Evolutionary conservation across 2,797 vertebrate genomes (phyloP), one percentile per base, ranked within the genome.

Genomic region (Dendrocincla tyrannina): DNA sequence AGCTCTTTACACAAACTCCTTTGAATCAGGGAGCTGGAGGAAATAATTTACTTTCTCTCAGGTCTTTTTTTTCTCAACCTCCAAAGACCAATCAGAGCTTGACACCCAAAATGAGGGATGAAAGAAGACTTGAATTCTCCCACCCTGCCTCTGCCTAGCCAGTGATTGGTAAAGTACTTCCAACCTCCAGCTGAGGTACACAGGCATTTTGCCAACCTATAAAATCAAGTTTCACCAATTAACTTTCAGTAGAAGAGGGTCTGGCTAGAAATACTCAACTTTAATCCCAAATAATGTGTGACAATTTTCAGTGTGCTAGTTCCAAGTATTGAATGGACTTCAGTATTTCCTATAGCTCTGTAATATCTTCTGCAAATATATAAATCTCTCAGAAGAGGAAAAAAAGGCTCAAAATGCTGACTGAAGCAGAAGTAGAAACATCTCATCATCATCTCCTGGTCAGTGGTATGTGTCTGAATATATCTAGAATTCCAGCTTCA

Each of bases 141-240:
- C n/a, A 18, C 62, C 35, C 50, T 87, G 23, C 35, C 24, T 78
- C 35, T 73, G 35, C 64, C 42, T 72, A 62, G 78, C 53, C 53
- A 80, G 42, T 19, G 56, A 91, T 68, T 1, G 3, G 33, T 35
- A 77, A 0, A 0, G 46, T 33, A 58, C 0, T 19, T 39, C 78
- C 68, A 49, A 85, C 32, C 25, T 55, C 58, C 85, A 69, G 39
- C 73, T 80, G 89, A 85, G 67, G 60, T 39, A 53, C 78, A 0
- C 3, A 0, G 58, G 82, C 72, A 23, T 55, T 75, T 89, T 88
- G 78, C 79, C 89, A 96, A 50, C 47, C 85, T 78, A 16, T 84
- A 89, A 95, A 93, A 91, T 66, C 68, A 58, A 56, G 19, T 91
- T 92, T 94, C 85, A 89, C 62, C 76, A 91, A 84, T 78, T 91